Percentiles rank a stretch among this genome's conserved stretches.
Conservation (phyloP, 2,797 vertebrate species). For the Anomalospiza imberbis region DNA sequence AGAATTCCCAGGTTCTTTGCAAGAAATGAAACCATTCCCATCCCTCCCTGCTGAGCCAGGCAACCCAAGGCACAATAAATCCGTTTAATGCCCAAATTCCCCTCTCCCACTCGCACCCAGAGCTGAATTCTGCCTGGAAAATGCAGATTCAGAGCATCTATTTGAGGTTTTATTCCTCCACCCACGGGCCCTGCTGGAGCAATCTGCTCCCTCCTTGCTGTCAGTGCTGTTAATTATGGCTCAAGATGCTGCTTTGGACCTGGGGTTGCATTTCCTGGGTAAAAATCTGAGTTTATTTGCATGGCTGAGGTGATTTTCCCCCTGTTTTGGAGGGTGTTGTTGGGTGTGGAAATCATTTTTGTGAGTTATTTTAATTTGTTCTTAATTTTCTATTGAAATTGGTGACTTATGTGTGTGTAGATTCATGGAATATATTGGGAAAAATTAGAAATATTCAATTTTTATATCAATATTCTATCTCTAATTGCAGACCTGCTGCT, state of each 20-base stretch:
- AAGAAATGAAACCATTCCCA: background rate
- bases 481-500: background rate
- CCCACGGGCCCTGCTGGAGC: background rate
- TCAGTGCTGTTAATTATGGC: background rate
- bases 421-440: accelerated
- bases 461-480: too few relatives aligned
- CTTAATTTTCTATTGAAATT: background rate
- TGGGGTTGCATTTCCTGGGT: background rate
- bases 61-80: background rate
- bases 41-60: background rate
- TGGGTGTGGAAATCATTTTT: background rate
- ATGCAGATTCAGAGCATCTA: background rate
- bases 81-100: background rate
- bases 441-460: background rate
- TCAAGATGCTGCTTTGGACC: background rate
- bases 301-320: background rate
- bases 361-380: too few relatives aligned
- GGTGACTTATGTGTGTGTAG: accelerated
- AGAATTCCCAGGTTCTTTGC: accelerated
- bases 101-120: accelerated
- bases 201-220: background rate
- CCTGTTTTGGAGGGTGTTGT: background rate
- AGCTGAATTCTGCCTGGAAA: background rate
- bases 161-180: background rate
- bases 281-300: background rate